Percentiles rank a stretch among this genome's conserved stretches.
Evolutionary conservation across 2,797 vertebrate genomes (phyloP).

Genomic region (Spea hammondii): DNA sequence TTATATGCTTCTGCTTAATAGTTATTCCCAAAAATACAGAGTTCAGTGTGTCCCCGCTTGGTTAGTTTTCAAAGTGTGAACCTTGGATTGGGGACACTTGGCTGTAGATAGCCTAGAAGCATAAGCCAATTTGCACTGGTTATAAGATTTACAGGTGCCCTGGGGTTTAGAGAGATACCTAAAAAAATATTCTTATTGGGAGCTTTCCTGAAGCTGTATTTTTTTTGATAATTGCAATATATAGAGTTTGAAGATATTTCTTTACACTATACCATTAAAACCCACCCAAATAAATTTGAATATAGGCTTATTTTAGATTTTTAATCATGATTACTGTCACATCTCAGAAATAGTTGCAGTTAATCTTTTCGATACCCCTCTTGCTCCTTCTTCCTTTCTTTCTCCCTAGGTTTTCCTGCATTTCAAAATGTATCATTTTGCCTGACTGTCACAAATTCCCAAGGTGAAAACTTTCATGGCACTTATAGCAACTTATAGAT

Average conservation of each 20-base stretch:
- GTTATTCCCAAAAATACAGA: conserved; percentile 17
- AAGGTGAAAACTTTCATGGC: too few species aligned
- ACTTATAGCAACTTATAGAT: too few species aligned
- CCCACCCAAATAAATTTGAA: too few species aligned
- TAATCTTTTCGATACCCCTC: too few species aligned
- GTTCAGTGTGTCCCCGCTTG: conserved; percentile 18
- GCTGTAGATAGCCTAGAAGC: conserved; percentile 32
- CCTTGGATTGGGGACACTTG: conserved; percentile 38
- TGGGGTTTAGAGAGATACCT: conserved; percentile 33
- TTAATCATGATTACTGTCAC: too few species aligned
- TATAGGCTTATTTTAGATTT: too few species aligned
- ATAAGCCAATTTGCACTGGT: conserved; percentile 43
- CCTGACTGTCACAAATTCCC: too few species aligned
- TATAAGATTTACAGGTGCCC: conserved; percentile 38
- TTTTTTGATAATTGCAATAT: conserved; percentile 17
- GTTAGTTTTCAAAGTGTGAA: conserved; percentile 35
- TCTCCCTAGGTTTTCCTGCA: too few species aligned
- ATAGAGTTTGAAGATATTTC: conserved; percentile 12
- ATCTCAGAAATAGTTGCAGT: too few species aligned
- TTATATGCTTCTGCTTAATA: conserved; percentile 25
- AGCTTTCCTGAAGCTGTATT: conserved; percentile 30
- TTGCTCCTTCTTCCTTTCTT: too few species aligned
- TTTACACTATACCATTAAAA: neutral
- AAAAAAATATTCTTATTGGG: conserved; percentile 32
- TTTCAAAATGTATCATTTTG: too few species aligned